Conservation (phyloP, 2,113 vertebrate genomes). For the Xiphophorus couchianus region DNA sequence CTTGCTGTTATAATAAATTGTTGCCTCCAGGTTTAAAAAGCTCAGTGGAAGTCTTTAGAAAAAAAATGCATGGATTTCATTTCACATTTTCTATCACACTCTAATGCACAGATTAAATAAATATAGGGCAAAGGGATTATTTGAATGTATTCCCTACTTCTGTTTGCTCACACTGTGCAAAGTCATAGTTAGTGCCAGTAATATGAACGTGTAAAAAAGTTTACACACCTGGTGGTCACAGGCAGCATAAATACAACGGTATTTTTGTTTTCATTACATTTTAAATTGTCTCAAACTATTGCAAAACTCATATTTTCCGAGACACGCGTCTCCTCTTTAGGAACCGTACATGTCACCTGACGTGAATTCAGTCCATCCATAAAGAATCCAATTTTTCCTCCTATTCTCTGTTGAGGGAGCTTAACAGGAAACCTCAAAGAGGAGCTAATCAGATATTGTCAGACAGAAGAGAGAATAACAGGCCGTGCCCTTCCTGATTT, state of each 20-base stretch:
- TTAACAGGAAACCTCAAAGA: conserved; percentile 53
- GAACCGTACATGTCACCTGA: conserved; percentile 29
- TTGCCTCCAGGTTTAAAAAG: conserved; percentile 17
- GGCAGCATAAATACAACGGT: conserved; percentile 2
- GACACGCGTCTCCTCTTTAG: conserved; percentile 22
- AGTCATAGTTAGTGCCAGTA: conserved; percentile 65
- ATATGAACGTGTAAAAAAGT: conserved; percentile 47
- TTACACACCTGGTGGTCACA: conserved; percentile 26
- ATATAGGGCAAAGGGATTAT: conserved; percentile 75
- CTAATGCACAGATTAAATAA: conserved; percentile 75
- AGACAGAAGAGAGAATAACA: conserved; percentile 54
- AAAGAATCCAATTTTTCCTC: conserved; percentile 57
- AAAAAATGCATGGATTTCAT: conserved; percentile 51
- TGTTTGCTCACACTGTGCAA: conserved; percentile 55
- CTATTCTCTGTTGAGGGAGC: conserved; percentile 27
- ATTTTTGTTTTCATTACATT: conserved; percentile 28
- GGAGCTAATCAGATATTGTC: conserved; percentile 70
- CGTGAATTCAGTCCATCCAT: conserved; percentile 37
- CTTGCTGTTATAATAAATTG: conserved; percentile 23
- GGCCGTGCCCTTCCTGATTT: conserved; percentile 34
- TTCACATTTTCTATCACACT: conserved; percentile 34
- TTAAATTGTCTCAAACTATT: conserved; percentile 30
- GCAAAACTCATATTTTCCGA: conserved; percentile 5
- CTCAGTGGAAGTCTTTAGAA: conserved; percentile 14
- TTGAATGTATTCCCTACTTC: conserved; percentile 46